Percentiles rank a stretch among this genome's conserved stretches.
phyloP scores from a whole-genome alignment of 2,797 vertebrate species.

The Hafferia zeledoni region DNA sequence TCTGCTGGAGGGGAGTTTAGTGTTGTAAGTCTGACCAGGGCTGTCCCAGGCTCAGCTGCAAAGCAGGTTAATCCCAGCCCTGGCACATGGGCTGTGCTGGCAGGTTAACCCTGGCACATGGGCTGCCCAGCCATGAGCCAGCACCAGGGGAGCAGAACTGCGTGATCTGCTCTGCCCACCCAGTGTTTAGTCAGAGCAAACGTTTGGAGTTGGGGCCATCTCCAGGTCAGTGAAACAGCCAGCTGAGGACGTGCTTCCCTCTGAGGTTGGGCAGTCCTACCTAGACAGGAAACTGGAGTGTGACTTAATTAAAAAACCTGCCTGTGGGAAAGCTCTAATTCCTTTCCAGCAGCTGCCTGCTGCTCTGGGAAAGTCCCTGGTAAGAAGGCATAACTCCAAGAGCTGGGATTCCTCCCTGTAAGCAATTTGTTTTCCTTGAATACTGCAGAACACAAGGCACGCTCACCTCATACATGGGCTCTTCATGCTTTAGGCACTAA shows the following conservation, averaged over 20 bases:
- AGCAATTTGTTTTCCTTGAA: slow-evolving; percentile 53
- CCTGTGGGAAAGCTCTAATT: not conserved
- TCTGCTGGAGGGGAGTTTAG: accelerated
- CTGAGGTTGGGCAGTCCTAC: not conserved
- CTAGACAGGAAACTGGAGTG: not conserved
- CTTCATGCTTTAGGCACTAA: slow-evolving; percentile 59
- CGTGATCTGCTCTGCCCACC: not conserved
- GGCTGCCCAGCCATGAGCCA: not conserved
- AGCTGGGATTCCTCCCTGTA: not conserved
- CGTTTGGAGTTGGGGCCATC: not conserved
- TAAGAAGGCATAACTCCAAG: not conserved
- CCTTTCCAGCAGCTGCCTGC: not conserved
- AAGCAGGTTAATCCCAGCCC: not conserved
- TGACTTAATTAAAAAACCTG: slow-evolving; percentile 1
- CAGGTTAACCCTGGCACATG: not conserved
- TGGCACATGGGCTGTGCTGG: not conserved
- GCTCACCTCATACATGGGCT: not conserved
- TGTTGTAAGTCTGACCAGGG: not conserved
- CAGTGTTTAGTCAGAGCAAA: not conserved
- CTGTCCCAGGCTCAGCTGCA: not conserved
- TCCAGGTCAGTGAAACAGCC: not conserved
- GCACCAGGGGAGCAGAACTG: not conserved
- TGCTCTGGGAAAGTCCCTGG: not conserved
- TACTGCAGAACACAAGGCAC: slow-evolving; percentile 68
- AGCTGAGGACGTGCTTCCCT: not conserved